Evolutionary conservation across 2,113 vertebrate genomes (phyloP), one percentile per base, ranked within the genome.

Genomic region (Ibidorhyncha struthersii): DNA sequence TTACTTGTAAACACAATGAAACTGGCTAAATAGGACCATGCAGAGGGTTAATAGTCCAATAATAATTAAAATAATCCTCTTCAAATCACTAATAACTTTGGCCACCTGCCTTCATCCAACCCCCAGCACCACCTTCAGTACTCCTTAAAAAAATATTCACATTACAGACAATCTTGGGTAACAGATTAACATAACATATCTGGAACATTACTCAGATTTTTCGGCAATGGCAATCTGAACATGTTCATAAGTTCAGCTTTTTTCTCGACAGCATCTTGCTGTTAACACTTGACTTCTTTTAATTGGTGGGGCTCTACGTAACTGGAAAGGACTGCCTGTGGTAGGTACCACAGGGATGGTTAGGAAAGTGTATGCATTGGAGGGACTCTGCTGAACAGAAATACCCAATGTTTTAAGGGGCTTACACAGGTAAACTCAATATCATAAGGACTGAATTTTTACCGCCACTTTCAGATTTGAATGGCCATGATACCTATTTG

Each of bases 1-100:
- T 79, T 86, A 92, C 20, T 95, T 0, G 2, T 88, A 86, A 88
- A 87, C 82, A 90, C 45, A 77, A n/a, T 62, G 43, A 55, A 92
- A 67, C 34, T 84, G 43, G 56, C 55, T 91, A 82, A 87, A 77
- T 59, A 90, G 81, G n/a, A 79, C 76, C 84, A 38, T 77, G 59
- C 53, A 93, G 82, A 86, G 93, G 91, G 89, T 96, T 90, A 93
- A 92, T 62, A 91, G 59, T 94, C 80, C 59, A 92, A 69, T 85
- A 90, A 82, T 94, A 94, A 96, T 95, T 94, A 87, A 97, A 97
- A 90, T 89, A 94, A 95, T 93, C 88, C 77, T 90, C 72, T 91
- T 90, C 43, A 71, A 12, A 91, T 94, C 50, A 1, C 9, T 94
- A 93, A 92, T 87, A 96, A 58, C 61, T 90, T 86, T 77, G 76